A percentile compares a stretch with the other conserved stretches of the same genome.
Conservation (phyloP, 2,113 vertebrate genomes). For the human region GRCh38 chr2:129308501-129309000, state of each 20-base stretch:
- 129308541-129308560: neutral
- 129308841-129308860: neutral
- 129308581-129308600: neutral
- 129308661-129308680: neutral
- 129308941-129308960: neutral
- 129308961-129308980: neutral
- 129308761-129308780: neutral
- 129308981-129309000: neutral
- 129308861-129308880: neutral
- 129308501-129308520: neutral
- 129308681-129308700: neutral
- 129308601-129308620: neutral
- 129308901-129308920: neutral
- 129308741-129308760: neutral
- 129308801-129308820: rapidly evolving
- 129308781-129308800: too few relatives aligned
- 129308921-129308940: neutral
- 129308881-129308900: neutral
- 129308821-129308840: neutral
- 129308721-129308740: neutral
- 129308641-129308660: neutral
- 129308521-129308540: neutral
- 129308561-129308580: neutral
- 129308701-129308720: neutral
- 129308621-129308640: neutral